Conservation (phyloP, 2,797 vertebrate species). For the Pipistrellus pygmaeus region DNA sequence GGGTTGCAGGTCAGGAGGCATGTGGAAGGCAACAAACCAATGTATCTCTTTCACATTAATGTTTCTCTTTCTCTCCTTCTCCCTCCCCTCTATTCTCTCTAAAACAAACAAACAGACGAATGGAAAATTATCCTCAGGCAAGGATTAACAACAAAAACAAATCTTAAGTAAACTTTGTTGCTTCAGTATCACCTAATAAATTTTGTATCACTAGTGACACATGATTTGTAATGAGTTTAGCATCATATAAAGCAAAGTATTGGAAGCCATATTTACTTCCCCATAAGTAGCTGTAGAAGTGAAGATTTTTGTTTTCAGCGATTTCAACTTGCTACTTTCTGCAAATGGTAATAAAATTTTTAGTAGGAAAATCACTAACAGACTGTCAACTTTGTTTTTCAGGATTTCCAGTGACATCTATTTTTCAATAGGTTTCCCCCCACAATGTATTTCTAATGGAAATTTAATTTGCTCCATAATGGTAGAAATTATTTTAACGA, state of each 20-base stretch:
- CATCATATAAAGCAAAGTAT: not conserved
- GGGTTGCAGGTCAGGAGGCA: no score
- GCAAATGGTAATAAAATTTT: not conserved
- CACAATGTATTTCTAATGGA: conserved; percentile 5
- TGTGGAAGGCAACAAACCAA: no score
- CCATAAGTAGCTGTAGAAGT: not conserved
- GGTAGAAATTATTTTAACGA: not conserved
- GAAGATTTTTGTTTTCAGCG: not conserved
- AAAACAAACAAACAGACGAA: no score
- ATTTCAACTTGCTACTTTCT: conserved; percentile 44
- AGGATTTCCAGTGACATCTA: conserved; percentile 2
- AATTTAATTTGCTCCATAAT: conserved; percentile 20
- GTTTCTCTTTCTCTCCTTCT: no score
- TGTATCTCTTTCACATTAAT: no score
- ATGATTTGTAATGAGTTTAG: not conserved
- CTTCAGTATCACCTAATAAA: not conserved
- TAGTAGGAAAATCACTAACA: not conserved
- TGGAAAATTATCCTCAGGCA: no score
- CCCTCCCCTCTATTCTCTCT: no score
- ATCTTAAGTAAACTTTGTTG: not conserved
- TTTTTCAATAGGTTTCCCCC: not conserved
- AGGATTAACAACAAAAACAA: no score
- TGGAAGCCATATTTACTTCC: not conserved
- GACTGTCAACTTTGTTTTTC: not conserved
- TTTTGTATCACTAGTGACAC: not conserved